Evolutionary conservation across 2,888 invertebrate genomes (phyloP).

Genomic region (Lissonota sp.): DNA sequence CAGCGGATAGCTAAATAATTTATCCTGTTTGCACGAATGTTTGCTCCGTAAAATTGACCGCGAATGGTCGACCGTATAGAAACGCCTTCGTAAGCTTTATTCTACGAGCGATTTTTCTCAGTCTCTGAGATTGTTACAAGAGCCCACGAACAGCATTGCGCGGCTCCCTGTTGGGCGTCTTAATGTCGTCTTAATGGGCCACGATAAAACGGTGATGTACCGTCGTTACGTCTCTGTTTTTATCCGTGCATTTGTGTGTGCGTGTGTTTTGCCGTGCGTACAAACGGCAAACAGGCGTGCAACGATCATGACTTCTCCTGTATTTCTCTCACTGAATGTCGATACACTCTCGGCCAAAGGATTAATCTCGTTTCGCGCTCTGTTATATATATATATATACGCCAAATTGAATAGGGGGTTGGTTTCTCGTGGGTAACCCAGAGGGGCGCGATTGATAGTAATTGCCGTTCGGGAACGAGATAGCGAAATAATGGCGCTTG

Average conservation of each 20-base stretch:
- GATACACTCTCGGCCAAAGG: neutral
- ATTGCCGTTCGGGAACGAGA: constrained; percentile 64
- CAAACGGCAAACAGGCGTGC: constrained; percentile 39
- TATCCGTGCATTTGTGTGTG: no score
- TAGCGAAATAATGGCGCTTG: constrained; percentile 64
- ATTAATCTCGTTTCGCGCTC: constrained; percentile 28
- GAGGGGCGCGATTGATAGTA: constrained; percentile 63
- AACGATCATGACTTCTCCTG: constrained; percentile 32
- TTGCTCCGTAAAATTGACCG: constrained; percentile 17
- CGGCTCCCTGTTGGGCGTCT: constrained; percentile 68
- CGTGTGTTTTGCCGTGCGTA: no score
- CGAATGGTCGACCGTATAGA: constrained; percentile 59
- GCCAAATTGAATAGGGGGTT: constrained; percentile 62
- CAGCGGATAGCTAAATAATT: constrained; percentile 31
- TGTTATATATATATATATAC: constrained; percentile 37
- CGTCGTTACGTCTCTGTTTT: neutral
- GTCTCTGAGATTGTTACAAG: neutral
- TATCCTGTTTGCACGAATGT: constrained; percentile 22
- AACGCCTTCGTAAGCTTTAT: constrained; percentile 39
- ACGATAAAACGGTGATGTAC: constrained; percentile 71
- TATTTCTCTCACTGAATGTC: neutral
- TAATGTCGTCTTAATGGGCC: constrained; percentile 75
- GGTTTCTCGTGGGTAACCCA: constrained; percentile 36
- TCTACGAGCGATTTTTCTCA: constrained; percentile 61
- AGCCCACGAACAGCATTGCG: constrained; percentile 51